These are phyloP conservation scores for Pachydiplax longipennis DNA, from an alignment of 2,888 invertebrate species.

Conservation along the genomic window DNA sequence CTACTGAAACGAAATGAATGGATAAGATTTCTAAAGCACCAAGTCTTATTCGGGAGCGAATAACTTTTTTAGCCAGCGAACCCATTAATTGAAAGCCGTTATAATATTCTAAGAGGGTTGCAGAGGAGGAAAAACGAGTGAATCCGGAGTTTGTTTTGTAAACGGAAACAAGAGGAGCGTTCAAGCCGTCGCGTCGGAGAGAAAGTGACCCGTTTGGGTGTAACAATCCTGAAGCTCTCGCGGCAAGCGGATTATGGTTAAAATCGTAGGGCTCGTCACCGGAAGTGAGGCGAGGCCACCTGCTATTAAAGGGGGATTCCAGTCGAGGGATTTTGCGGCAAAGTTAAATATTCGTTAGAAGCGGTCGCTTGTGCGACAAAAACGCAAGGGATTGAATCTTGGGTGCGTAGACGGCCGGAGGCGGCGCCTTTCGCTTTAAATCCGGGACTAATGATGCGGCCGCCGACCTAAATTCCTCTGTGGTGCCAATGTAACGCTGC, in stretches of 20 bases:
- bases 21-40: too few relatives aligned
- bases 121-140: background rate
- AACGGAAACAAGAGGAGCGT: background rate
- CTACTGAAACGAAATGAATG: too few relatives aligned
- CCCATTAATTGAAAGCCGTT: background rate
- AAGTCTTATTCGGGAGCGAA: too few relatives aligned
- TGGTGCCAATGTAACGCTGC: background rate
- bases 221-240: background rate
- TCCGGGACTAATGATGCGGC: background rate
- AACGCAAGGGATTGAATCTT: slow-evolving; percentile 2
- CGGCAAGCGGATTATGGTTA: slow-evolving; percentile 24
- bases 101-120: background rate
- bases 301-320: slow-evolving; percentile 19
- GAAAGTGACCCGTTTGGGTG: background rate
- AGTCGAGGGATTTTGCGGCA: slow-evolving; percentile 18
- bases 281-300: slow-evolving; percentile 13
- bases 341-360: slow-evolving; percentile 39
- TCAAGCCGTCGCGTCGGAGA: background rate
- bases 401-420: background rate
- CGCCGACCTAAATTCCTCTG: background rate
- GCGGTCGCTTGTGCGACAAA: background rate
- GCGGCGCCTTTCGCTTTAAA: background rate
- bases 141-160: background rate
- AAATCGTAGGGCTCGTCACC: background rate
- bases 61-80: background rate